A percentile compares a stretch with the other conserved stretches of the same genome.
Evolutionary conservation across 1,140 invertebrate species (phyloP).

Genomic region (Piezodorus guildinii): DNA sequence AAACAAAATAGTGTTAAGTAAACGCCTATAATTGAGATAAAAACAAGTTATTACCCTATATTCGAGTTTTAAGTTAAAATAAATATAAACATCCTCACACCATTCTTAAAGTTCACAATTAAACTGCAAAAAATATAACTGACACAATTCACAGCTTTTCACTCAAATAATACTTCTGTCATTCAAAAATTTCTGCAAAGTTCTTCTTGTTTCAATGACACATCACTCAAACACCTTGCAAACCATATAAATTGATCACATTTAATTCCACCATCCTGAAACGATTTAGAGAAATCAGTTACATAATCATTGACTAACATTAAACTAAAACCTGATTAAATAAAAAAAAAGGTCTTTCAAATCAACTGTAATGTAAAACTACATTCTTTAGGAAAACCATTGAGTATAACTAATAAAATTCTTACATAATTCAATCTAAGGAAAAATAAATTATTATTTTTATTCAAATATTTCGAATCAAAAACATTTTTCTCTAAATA

Average conservation of each 20-base stretch:
- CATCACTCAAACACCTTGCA: constrained; percentile 4
- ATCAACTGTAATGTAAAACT: background rate
- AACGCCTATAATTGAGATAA: constrained; percentile 4
- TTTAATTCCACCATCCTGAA: background rate
- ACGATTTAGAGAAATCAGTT: background rate
- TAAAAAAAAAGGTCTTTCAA: background rate
- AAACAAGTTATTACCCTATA: background rate
- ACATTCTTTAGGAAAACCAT: background rate
- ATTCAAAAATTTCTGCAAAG: background rate
- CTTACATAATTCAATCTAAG: background rate
- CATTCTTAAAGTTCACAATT: constrained; percentile 7
- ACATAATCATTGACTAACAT: background rate
- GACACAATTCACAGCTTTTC: background rate
- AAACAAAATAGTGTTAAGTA: background rate
- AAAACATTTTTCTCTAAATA: constrained; percentile 10
- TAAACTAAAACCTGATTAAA: background rate
- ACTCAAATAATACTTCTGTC: constrained; percentile 1
- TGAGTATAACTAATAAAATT: background rate
- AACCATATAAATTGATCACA: constrained; percentile 6
- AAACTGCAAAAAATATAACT: constrained; percentile 12
- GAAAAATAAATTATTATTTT: background rate
- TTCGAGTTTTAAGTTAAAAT: background rate
- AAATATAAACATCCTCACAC: constrained; percentile 11
- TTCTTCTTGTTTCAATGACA: background rate
- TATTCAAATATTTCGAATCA: background rate